Evolutionary conservation across 2,888 invertebrate species (phyloP).

Genomic region (Epirrhoe tristata): DNA sequence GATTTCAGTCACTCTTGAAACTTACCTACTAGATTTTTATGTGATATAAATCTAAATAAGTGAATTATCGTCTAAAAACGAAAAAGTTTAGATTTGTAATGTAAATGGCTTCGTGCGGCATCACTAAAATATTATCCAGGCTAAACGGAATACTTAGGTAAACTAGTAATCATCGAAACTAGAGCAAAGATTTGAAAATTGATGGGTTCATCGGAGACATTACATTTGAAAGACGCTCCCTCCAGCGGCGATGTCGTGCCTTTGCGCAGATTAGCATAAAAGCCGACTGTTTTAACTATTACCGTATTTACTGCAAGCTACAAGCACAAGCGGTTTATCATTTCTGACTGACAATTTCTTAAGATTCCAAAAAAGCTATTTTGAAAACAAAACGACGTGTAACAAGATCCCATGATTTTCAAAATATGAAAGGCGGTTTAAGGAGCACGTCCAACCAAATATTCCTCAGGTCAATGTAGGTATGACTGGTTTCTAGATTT

Average conservation of each 20-base stretch:
- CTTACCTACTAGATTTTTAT: not conserved
- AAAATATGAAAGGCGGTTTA: too few relatives aligned
- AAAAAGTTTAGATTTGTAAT: not conserved
- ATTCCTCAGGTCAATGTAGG: too few relatives aligned
- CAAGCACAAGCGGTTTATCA: constrained; percentile 50
- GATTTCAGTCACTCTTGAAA: constrained; percentile 8
- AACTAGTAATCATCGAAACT: constrained; percentile 41
- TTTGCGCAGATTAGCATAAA: constrained; percentile 75
- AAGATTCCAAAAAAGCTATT: too few relatives aligned
- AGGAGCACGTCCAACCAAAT: too few relatives aligned
- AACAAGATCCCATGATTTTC: too few relatives aligned
- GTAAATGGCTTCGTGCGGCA: constrained; percentile 5
- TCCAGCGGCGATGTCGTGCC: constrained; percentile 66
- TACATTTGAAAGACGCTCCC: constrained; percentile 45
- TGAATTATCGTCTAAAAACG: not conserved
- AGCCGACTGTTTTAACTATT: constrained; percentile 70
- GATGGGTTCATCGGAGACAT: constrained; percentile 52
- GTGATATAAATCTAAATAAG: not conserved
- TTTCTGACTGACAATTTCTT: not conserved
- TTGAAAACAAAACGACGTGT: too few relatives aligned
- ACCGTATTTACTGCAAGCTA: constrained; percentile 49
- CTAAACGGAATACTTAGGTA: constrained; percentile 29
- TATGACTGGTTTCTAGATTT: too few relatives aligned
- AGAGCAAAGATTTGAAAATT: constrained; percentile 47
- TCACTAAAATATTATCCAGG: constrained; percentile 12